These are phyloP conservation scores for Ganaspis brasiliensis DNA, from an alignment of 2,888 invertebrate genomes.

Conservation along the genomic window DNA sequence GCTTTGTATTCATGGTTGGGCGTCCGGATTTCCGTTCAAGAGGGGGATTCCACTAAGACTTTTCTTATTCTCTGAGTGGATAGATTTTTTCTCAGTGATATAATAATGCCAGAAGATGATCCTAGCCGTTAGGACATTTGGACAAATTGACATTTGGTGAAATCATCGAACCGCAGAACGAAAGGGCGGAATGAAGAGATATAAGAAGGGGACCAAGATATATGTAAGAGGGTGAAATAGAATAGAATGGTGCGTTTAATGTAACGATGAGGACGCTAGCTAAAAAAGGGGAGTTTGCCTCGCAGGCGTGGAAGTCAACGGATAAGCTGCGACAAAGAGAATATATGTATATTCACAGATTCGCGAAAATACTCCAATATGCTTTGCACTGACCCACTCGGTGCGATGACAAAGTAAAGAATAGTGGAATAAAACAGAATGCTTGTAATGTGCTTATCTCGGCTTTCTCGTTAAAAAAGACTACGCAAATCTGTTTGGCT, in stretches of 20 bases:
- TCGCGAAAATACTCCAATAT: conserved; percentile 46
- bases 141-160: conserved; percentile 46
- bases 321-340: conserved; percentile 25
- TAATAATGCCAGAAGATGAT: conserved; percentile 49
- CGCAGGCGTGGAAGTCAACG: conserved; percentile 17
- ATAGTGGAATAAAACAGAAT: conserved; percentile 49
- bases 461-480: conserved; percentile 48
- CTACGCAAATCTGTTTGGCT: conserved; percentile 49
- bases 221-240: conserved; percentile 50
- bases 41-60: not conserved
- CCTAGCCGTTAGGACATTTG: conserved; percentile 38
- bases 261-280: conserved; percentile 53
- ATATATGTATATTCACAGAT: conserved; percentile 21
- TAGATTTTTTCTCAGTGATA: conserved; percentile 51
- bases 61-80: conserved; percentile 26
- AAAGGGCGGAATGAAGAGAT: conserved; percentile 49
- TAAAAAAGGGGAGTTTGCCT: conserved; percentile 49
- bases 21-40: conserved; percentile 5
- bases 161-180: conserved; percentile 40
- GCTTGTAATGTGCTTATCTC: conserved; percentile 51
- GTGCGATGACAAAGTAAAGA: conserved; percentile 55
- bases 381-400: conserved; percentile 46
- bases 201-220: conserved; percentile 25
- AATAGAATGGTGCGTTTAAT: conserved; percentile 59
- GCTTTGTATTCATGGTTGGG: conserved; percentile 13